A percentile compares a stretch with the other conserved stretches of the same genome.
Conservation (phyloP, 2,888 invertebrate genomes). For the Coleophora flavipennella region DNA sequence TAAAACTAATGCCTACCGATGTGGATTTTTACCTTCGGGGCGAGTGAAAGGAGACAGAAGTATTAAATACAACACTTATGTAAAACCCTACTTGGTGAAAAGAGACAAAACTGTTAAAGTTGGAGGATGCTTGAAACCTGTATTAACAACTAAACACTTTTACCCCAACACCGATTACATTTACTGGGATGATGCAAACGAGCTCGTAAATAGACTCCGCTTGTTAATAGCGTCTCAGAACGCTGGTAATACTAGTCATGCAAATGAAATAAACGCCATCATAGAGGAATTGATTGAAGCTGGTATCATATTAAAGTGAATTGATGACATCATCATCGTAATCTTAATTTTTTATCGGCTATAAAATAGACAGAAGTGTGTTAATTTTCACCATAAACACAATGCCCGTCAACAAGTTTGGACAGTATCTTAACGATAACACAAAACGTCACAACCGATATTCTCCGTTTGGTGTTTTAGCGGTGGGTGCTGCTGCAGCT, state of each 20-base stretch:
- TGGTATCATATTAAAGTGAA: slow-evolving; percentile 6
- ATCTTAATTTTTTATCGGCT: too few relatives aligned
- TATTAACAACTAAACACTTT: slow-evolving; percentile 7
- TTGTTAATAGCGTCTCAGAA: slow-evolving; percentile 14
- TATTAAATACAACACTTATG: slow-evolving; percentile 7
- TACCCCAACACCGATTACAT: slow-evolving; percentile 11
- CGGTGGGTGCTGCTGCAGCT: too few relatives aligned
- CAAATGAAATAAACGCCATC: slow-evolving; percentile 31
- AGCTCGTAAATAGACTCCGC: slow-evolving; percentile 16
- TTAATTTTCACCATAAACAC: too few relatives aligned
- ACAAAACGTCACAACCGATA: too few relatives aligned
- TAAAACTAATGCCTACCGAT: slow-evolving; percentile 12
- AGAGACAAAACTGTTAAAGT: slow-evolving; percentile 2
- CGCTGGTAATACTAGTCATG: slow-evolving; percentile 17
- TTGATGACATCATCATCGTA: neutral
- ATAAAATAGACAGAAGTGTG: too few relatives aligned
- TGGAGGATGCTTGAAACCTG: slow-evolving; percentile 8
- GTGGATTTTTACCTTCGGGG: slow-evolving; percentile 9
- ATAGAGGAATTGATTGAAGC: slow-evolving; percentile 21
- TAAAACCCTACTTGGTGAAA: slow-evolving; percentile 6
- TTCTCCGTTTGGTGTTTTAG: too few relatives aligned
- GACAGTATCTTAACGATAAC: too few relatives aligned
- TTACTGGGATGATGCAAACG: slow-evolving; percentile 21
- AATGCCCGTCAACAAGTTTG: too few relatives aligned
- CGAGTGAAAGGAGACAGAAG: slow-evolving; percentile 13